These are phyloP conservation scores for Drosophila kohkoa DNA, from an alignment of 1,140 invertebrate species.

Conservation along the genomic window DNA sequence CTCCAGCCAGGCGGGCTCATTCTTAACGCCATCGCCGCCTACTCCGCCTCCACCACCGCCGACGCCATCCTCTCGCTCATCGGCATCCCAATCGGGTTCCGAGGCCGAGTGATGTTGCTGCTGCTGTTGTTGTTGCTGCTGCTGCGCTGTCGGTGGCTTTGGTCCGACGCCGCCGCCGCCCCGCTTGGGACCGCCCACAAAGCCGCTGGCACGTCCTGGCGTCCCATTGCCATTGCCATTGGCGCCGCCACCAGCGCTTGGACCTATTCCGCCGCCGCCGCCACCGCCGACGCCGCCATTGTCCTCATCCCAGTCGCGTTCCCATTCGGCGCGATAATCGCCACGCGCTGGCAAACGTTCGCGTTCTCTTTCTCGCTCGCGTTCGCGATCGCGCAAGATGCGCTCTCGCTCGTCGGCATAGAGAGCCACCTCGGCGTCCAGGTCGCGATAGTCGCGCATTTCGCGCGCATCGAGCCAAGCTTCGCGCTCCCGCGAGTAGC, in stretches of 20 bases:
- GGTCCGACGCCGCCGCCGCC: not conserved
- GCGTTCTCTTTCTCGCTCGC: conserved; percentile 62
- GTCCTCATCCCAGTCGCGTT: conserved; percentile 77
- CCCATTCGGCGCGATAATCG: conserved; percentile 74
- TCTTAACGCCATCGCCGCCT: conserved; percentile 42
- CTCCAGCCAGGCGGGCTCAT: conserved; percentile 71
- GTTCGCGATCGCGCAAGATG: conserved; percentile 57
- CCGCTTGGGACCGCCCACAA: conserved; percentile 75
- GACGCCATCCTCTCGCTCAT: conserved; percentile 64
- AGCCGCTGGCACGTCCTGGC: conserved; percentile 60
- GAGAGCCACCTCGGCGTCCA: conserved; percentile 67
- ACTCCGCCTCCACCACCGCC: conserved; percentile 24
- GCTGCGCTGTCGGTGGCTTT: conserved; percentile 42
- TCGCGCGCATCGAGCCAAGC: conserved; percentile 73
- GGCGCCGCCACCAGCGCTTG: conserved; percentile 38
- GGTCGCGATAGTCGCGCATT: conserved; percentile 71
- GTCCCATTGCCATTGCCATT: conserved; percentile 31
- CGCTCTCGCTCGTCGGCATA: conserved; percentile 73
- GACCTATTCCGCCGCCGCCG: conserved; percentile 30
- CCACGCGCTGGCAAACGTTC: conserved; percentile 60
- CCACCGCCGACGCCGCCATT: conserved; percentile 38
- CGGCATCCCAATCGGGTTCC: conserved; percentile 80
- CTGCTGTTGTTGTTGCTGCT: conserved; percentile 58
- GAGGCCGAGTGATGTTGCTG: conserved; percentile 73
- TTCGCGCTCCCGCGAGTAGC: conserved; percentile 72